Evolutionary conservation across 1,140 invertebrate genomes (phyloP).

Genomic region (Phocides pigmalion): DNA sequence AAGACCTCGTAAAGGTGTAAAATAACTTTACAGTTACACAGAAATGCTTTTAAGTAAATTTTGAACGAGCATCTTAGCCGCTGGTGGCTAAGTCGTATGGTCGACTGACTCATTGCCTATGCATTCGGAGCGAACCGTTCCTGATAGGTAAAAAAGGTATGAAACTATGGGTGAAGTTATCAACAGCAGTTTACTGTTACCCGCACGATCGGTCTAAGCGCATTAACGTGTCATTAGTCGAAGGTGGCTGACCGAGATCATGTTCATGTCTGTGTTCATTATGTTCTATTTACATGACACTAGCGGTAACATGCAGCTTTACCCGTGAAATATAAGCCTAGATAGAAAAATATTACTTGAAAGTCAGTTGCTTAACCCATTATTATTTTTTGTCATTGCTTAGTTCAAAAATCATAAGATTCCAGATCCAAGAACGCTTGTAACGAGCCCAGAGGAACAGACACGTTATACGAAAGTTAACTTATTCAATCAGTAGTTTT

Average conservation of each 20-base stretch:
- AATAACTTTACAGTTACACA: conserved; percentile 22
- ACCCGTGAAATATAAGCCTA: too few relatives aligned
- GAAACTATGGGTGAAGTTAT: conserved; percentile 74
- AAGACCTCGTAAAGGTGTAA: neutral
- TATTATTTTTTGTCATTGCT: too few relatives aligned
- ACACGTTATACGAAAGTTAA: too few relatives aligned
- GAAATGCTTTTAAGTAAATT: conserved; percentile 25
- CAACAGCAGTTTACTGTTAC: conserved; percentile 76
- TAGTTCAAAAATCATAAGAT: too few relatives aligned
- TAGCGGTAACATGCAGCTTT: too few relatives aligned
- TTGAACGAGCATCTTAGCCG: conserved; percentile 19
- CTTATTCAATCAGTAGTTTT: too few relatives aligned
- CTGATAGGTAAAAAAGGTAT: conserved; percentile 77
- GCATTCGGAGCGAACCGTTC: conserved; percentile 77
- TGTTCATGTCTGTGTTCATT: conserved; percentile 26
- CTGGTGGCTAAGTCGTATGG: conserved; percentile 38
- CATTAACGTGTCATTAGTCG: conserved; percentile 77
- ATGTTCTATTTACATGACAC: conserved; percentile 24
- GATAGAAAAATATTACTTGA: too few relatives aligned
- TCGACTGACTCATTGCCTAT: conserved; percentile 80
- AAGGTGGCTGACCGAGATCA: conserved; percentile 75
- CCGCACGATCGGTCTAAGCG: conserved; percentile 61
- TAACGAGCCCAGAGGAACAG: too few relatives aligned
- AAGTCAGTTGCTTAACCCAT: too few relatives aligned
- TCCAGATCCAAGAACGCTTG: too few relatives aligned